Percentiles rank a stretch among this genome's conserved stretches.
These are phyloP conservation scores for Phalacrocorax carbo DNA, from an alignment of 2,113 vertebrate genomes.

Conservation along the genomic window DNA sequence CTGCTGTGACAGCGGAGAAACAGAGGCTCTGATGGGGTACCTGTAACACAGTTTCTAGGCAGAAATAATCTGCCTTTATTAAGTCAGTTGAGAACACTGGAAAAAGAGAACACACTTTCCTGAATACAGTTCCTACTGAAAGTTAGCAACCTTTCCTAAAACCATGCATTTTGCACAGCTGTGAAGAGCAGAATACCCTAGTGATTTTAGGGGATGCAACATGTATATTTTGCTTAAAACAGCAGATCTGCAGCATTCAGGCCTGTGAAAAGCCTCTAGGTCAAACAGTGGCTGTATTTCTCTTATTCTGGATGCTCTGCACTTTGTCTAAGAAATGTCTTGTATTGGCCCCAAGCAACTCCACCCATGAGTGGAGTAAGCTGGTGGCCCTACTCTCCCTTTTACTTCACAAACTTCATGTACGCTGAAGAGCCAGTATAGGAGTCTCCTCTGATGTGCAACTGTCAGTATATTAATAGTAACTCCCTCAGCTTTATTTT, in stretches of 20 bases:
- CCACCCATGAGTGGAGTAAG: background rate
- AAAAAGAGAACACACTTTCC: background rate
- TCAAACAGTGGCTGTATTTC: background rate
- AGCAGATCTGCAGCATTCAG: background rate
- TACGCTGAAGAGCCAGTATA: background rate
- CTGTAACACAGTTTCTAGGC: background rate
- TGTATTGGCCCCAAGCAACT: background rate
- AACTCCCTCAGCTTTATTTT: background rate
- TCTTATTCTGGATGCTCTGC: background rate
- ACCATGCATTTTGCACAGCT: background rate
- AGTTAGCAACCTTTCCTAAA: background rate
- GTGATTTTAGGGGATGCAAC: background rate
- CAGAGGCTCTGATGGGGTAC: background rate
- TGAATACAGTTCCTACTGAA: background rate
- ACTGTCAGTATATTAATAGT: background rate
- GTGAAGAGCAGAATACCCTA: background rate
- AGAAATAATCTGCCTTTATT: background rate
- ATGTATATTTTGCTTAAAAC: rapidly evolving
- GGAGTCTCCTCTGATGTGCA: background rate
- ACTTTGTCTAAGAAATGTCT: background rate
- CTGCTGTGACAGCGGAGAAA: background rate
- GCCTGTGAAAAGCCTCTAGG: background rate
- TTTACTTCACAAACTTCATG: background rate
- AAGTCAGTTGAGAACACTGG: background rate
- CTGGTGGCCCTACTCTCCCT: background rate